Percentiles rank a stretch among this genome's conserved stretches.
phyloP scores from a whole-genome alignment of 2,797 vertebrate species.

The Manis javanica region DNA sequence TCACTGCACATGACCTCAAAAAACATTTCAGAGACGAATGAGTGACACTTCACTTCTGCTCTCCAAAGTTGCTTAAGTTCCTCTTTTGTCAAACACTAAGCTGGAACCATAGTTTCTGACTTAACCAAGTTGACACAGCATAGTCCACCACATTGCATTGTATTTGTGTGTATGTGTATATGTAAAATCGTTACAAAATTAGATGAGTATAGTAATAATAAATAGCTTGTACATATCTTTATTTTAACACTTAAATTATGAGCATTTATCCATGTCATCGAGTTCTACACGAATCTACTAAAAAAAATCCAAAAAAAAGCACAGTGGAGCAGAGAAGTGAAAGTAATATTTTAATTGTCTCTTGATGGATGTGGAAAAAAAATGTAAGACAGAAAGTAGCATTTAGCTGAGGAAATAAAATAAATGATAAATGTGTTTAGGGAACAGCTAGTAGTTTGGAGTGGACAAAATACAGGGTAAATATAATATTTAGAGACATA shows the following conservation, averaged over 20 bases:
- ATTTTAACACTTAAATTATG: constrained; percentile 20
- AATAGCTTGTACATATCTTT: not conserved
- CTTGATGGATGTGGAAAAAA: not conserved
- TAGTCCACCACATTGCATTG: not conserved
- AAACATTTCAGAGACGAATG: not conserved
- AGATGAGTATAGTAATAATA: not conserved
- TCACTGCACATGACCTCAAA: not conserved
- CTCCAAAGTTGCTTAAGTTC: not conserved
- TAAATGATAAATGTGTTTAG: constrained; percentile 32
- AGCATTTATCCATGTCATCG: not conserved
- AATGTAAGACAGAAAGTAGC: not conserved
- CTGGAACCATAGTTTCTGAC: not conserved
- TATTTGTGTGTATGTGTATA: not conserved
- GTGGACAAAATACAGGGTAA: not conserved
- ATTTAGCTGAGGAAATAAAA: not conserved
- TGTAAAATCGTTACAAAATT: not conserved
- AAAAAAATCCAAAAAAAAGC: not conserved
- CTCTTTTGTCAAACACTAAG: not conserved
- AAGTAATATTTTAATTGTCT: constrained; percentile 30
- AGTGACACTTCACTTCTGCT: not conserved
- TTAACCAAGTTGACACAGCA: not conserved
- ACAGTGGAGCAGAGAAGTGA: not conserved
- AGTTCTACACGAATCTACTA: not conserved
- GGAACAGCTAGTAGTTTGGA: not conserved
- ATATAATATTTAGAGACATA: not conserved